Evolutionary conservation across 2,797 vertebrate genomes (phyloP).

Genomic region (Harpagifer antarcticus): DNA sequence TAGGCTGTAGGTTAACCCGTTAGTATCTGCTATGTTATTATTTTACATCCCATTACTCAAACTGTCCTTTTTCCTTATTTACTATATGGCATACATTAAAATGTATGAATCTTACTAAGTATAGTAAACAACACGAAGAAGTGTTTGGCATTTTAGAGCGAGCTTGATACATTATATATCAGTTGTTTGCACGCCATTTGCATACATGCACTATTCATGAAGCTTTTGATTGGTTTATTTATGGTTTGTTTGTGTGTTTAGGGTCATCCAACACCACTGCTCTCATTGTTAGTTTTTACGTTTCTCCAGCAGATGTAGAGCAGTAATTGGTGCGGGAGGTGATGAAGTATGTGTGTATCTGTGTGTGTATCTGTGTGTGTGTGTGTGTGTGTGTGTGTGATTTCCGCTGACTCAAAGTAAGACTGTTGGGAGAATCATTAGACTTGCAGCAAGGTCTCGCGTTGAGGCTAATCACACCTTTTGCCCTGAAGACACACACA

Average conservation of each 20-base stretch:
- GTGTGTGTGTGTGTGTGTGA: conserved; percentile 7
- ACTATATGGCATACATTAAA: neutral
- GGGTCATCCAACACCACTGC: neutral
- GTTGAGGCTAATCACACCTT: conserved; percentile 69
- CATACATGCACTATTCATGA: conserved; percentile 21
- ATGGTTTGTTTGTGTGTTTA: conserved; percentile 34
- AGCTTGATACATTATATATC: conserved; percentile 13
- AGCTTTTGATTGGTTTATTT: conserved; percentile 26
- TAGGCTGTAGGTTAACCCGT: conserved; percentile 7
- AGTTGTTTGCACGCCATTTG: conserved; percentile 24
- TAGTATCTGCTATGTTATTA: neutral
- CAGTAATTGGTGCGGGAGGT: conserved; percentile 54
- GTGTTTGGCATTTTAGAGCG: neutral
- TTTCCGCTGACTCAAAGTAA: conserved; percentile 45
- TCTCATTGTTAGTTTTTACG: conserved; percentile 13
- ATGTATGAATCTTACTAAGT: neutral
- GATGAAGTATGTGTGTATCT: conserved; percentile 23
- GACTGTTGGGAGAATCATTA: conserved; percentile 69
- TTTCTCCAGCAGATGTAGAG: conserved; percentile 54
- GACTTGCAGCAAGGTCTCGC: conserved; percentile 49
- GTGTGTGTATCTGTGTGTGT: neutral
- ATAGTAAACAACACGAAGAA: conserved; percentile 2
- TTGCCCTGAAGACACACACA: conserved; percentile 54
- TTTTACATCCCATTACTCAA: conserved; percentile 3
- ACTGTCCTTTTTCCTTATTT: neutral